These are phyloP conservation scores for Falco biarmicus DNA, from an alignment of 2,797 vertebrate species.

Conservation along the genomic window DNA sequence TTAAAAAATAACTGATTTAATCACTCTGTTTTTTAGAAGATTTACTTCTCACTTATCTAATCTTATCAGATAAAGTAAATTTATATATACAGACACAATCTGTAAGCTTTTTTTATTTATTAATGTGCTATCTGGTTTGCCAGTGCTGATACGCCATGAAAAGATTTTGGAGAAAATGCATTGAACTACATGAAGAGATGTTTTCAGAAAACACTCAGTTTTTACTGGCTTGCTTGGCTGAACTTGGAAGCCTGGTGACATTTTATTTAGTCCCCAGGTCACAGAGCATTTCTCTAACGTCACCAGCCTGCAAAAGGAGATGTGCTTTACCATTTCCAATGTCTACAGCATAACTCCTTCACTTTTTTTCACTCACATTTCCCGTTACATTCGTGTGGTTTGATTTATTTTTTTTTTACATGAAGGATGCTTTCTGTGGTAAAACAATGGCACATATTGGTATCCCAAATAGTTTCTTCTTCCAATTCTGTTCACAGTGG, in stretches of 20 bases:
- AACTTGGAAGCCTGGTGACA: background rate
- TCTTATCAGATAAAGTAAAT: background rate
- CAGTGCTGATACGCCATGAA: background rate
- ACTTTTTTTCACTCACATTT: background rate
- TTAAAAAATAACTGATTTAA: background rate
- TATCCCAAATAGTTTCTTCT: background rate
- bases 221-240: background rate
- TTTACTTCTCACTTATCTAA: background rate
- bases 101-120: background rate
- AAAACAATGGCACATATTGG: background rate
- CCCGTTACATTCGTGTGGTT: background rate
- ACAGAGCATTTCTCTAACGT: slow-evolving; percentile 8
- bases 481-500: background rate
- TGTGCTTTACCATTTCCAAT: background rate
- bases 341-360: background rate
- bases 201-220: background rate
- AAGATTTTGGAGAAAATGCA: background rate
- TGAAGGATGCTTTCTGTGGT: background rate
- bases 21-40: background rate
- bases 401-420: background rate
- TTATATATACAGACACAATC: background rate
- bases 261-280: slow-evolving; percentile 11
- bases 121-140: background rate
- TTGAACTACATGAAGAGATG: background rate
- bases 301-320: background rate